Conservation (phyloP, 1,140 invertebrate species). For the Megalonaias nervosa region DNA sequence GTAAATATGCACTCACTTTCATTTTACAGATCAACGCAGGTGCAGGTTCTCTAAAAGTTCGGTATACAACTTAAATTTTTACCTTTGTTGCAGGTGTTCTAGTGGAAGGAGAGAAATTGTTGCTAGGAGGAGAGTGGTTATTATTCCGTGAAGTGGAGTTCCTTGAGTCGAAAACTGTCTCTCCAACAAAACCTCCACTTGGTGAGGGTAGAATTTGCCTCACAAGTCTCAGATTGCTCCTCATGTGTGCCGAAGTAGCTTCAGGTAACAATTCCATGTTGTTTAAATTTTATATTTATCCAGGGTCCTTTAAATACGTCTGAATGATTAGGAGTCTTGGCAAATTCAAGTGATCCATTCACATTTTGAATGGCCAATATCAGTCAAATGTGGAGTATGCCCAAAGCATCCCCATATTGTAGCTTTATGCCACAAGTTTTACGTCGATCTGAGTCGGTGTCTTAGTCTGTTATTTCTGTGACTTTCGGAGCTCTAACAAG, state of each 20-base stretch:
- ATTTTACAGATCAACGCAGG: background rate
- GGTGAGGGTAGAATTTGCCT: constrained; percentile 55
- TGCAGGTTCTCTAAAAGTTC: background rate
- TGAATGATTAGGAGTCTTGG: too few species aligned
- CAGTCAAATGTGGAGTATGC: too few species aligned
- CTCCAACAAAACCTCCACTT: constrained; percentile 42
- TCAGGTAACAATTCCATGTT: constrained; percentile 34
- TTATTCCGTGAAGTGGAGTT: constrained; percentile 49
- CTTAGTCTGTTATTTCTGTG: too few species aligned
- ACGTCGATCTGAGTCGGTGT: too few species aligned
- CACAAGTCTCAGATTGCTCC: constrained; percentile 51
- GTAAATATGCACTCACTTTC: background rate
- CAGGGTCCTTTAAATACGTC: too few species aligned
- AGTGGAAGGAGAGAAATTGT: constrained; percentile 42
- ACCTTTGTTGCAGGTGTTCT: constrained; percentile 48
- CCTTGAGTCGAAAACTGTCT: constrained; percentile 43
- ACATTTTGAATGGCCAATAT: too few species aligned
- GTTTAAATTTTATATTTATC: background rate
- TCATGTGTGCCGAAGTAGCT: constrained; percentile 54
- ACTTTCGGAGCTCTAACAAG: too few species aligned
- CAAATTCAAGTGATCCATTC: too few species aligned
- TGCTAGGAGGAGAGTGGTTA: constrained; percentile 42
- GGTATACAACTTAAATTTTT: background rate
- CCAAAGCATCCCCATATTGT: too few species aligned
- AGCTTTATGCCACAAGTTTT: too few species aligned